Conservation (phyloP, 2,113 vertebrate genomes). For the Delphinus delphis region DNA sequence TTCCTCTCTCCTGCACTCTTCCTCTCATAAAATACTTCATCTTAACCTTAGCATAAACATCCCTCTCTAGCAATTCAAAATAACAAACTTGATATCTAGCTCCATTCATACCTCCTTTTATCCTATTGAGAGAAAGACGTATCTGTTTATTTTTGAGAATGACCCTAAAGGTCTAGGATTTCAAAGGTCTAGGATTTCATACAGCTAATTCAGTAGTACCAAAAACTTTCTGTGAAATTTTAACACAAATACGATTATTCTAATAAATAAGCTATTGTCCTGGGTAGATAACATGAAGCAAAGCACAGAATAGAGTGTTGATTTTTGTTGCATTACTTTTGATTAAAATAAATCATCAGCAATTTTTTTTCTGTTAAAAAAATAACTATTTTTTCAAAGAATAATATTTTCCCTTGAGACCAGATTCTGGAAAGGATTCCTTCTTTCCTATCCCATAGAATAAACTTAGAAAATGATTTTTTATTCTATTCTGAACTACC, state of each 20-base stretch:
- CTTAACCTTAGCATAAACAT: neutral
- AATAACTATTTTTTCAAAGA: neutral
- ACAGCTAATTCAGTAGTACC: neutral
- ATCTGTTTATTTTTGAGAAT: neutral
- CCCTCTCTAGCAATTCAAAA: neutral
- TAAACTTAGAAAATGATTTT: neutral
- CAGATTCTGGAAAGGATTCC: neutral
- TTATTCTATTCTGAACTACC: neutral
- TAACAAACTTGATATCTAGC: neutral
- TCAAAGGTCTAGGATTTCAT: neutral
- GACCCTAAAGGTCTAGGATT: neutral
- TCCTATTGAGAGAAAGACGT: neutral
- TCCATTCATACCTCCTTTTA: neutral
- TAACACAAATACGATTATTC: neutral
- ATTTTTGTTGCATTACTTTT: neutral
- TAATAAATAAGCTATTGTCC: neutral
- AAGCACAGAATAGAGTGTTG: neutral
- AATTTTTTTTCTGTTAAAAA: neutral
- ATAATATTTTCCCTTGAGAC: neutral
- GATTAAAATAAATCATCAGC: neutral
- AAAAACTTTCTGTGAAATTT: neutral
- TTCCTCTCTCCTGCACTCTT: accelerated
- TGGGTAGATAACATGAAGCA: neutral
- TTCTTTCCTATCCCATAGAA: neutral
- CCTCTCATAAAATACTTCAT: neutral